Evolutionary conservation across 1,140 invertebrate genomes (phyloP).

Genomic region (Drosophila nasuta): DNA sequence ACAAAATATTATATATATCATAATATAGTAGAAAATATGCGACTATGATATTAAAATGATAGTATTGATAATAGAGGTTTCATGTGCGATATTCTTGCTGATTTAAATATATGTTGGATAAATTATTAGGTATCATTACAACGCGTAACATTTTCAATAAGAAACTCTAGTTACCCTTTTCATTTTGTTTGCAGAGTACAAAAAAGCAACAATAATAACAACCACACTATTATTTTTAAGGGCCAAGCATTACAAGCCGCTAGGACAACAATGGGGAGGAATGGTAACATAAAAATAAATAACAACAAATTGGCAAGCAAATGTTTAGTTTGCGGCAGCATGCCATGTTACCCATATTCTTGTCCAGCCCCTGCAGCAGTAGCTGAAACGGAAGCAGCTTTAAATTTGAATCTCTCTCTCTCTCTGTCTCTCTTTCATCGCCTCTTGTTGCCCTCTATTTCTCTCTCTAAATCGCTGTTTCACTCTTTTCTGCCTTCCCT

Average conservation of each 20-base stretch:
- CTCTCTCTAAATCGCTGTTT: slow-evolving; percentile 35
- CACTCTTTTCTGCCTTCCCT: slow-evolving; percentile 14
- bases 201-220: slow-evolving; percentile 52
- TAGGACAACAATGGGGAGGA: slow-evolving; percentile 32
- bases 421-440: slow-evolving; percentile 32
- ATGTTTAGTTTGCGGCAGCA: slow-evolving; percentile 76
- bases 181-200: slow-evolving; percentile 11
- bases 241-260: slow-evolving; percentile 77
- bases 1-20: neutral
- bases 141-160: neutral
- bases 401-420: slow-evolving; percentile 55
- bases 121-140: neutral
- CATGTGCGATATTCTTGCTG: too few relatives aligned
- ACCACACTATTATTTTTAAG: slow-evolving; percentile 83
- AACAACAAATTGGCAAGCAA: slow-evolving; percentile 82
- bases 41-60: neutral
- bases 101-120: too few relatives aligned
- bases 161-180: neutral
- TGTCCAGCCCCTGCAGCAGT: slow-evolving; percentile 22
- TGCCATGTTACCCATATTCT: slow-evolving; percentile 35
- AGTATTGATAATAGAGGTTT: too few relatives aligned
- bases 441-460: too few relatives aligned
- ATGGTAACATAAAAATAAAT: slow-evolving; percentile 76
- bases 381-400: slow-evolving; percentile 35
- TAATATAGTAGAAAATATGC: neutral